Conservation (phyloP, 2,797 vertebrate species). For the Eospalax fontanierii region DNA sequence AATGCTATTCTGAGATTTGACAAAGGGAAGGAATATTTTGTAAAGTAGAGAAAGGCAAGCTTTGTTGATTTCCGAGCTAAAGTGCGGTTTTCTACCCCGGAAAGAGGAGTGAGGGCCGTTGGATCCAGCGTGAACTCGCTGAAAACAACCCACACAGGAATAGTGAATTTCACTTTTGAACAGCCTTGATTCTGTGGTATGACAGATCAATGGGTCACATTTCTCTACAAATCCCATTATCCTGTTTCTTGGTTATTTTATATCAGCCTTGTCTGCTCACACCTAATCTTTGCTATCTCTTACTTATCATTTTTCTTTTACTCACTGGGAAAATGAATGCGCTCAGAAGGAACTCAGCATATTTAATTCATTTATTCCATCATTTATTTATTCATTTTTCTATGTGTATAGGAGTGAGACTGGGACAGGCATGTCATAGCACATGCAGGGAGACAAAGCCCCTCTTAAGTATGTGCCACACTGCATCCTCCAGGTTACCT, state of each 20-base stretch:
- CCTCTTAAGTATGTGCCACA: neutral
- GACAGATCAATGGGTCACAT: neutral
- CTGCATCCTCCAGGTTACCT: neutral
- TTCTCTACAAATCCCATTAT: slow-evolving; percentile 15
- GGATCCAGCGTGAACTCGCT: neutral
- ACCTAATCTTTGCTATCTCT: neutral
- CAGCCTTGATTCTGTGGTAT: slow-evolving; percentile 1
- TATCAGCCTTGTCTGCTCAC: neutral
- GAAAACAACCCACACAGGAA: slow-evolving; percentile 39
- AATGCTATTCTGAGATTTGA: slow-evolving; percentile 22
- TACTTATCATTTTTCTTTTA: neutral
- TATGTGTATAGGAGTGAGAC: neutral
- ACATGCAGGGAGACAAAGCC: neutral
- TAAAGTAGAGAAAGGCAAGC: neutral
- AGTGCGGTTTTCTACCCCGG: neutral
- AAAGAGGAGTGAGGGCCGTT: neutral
- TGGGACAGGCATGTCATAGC: neutral
- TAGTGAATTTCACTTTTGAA: neutral
- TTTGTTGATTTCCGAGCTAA: slow-evolving; percentile 7
- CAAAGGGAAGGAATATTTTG: slow-evolving; percentile 32
- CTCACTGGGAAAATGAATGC: slow-evolving; percentile 22
- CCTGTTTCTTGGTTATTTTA: slow-evolving; percentile 18
- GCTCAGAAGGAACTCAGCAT: neutral
- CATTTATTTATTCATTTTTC: neutral
- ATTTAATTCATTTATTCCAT: neutral